Evolutionary conservation across 2,113 vertebrate genomes (phyloP).

Genomic region (Neotoma lepida): DNA sequence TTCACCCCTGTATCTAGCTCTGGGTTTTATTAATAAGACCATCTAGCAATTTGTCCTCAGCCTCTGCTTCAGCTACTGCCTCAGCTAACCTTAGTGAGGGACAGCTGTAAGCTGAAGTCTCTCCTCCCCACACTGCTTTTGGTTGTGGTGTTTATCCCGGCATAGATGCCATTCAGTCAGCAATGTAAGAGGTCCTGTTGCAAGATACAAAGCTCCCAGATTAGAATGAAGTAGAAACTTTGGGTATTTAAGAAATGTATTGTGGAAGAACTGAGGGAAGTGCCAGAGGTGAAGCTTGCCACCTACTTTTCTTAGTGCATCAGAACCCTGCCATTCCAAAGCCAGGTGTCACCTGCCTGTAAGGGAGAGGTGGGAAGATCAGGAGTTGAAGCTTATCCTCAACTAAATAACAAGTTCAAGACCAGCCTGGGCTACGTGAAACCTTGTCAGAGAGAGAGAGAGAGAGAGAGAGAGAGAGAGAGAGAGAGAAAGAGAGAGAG

Average conservation of each 20-base stretch:
- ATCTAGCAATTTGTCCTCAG: no score
- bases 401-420: neutral
- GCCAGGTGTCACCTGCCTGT: neutral
- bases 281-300: neutral
- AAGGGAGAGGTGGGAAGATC: no score
- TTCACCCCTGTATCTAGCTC: no score
- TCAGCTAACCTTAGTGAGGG: no score
- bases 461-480: no score
- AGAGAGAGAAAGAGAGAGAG: neutral
- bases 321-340: neutral
- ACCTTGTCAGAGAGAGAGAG: neutral
- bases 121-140: neutral
- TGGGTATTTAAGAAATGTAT: neutral
- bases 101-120: no score
- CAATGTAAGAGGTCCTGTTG: neutral
- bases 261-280: neutral
- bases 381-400: neutral
- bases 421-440: neutral
- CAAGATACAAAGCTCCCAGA: neutral
- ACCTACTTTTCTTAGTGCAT: no score
- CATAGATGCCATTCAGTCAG: neutral
- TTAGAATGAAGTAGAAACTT: neutral
- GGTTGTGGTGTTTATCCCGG: neutral
- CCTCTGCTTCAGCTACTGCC: no score
- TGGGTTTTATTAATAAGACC: no score